These are phyloP conservation scores for Puffinus mauretanicus DNA, from an alignment of 2,113 vertebrate genomes.

Conservation along the genomic window DNA sequence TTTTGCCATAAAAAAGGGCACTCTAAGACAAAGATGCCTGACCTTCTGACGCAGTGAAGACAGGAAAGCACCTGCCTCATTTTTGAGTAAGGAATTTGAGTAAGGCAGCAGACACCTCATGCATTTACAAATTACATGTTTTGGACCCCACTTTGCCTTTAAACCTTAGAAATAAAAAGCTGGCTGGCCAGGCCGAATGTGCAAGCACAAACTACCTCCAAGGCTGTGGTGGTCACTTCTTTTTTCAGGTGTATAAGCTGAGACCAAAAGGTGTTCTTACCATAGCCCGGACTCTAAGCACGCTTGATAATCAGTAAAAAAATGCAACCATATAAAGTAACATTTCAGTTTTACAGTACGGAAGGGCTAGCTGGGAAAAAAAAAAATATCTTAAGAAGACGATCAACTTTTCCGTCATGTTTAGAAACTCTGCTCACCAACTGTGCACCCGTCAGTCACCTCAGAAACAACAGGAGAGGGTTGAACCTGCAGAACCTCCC, in stretches of 20 bases:
- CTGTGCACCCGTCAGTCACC: too few relatives aligned
- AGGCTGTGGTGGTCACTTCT: not conserved
- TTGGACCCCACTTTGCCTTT: not conserved
- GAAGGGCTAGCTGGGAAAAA: not conserved
- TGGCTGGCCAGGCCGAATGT: too few relatives aligned
- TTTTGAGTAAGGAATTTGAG: not conserved
- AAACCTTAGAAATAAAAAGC: not conserved
- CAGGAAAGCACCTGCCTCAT: not conserved
- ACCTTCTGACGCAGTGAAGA: not conserved
- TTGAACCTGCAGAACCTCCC: not conserved
- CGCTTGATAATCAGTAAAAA: not conserved
- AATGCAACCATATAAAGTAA: not conserved
- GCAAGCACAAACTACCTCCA: not conserved
- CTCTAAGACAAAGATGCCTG: not conserved
- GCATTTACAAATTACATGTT: not conserved
- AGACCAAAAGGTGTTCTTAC: not conserved
- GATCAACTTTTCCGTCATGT: not conserved
- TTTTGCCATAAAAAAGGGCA: not conserved
- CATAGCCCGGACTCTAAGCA: rapidly evolving
- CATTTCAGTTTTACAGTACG: not conserved
- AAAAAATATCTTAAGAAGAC: not conserved
- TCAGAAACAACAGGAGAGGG: not conserved
- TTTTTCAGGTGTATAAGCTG: not conserved
- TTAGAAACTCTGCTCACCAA: not conserved
- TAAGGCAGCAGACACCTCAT: not conserved